These are phyloP conservation scores for Actenoides hombroni DNA, from an alignment of 2,113 vertebrate species.

Conservation along the genomic window DNA sequence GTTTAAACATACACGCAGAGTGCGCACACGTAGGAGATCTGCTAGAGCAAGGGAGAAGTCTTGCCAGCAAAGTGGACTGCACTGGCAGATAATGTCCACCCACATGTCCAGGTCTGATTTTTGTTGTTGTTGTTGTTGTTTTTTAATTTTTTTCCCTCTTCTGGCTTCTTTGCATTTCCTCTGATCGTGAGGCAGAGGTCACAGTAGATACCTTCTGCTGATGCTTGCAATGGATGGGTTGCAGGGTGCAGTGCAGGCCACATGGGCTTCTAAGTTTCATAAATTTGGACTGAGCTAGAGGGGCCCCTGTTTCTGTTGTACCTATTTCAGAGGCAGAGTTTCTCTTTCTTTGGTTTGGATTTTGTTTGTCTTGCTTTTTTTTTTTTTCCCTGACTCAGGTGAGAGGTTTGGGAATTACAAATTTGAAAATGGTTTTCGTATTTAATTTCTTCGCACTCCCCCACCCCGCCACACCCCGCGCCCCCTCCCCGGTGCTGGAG, in stretches of 20 bases:
- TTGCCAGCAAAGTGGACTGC: neutral
- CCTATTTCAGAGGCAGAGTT: neutral
- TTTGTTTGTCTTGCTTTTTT: neutral
- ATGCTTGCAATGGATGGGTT: neutral
- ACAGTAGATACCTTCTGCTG: neutral
- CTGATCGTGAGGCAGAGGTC: neutral
- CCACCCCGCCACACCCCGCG: neutral
- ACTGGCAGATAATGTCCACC: neutral
- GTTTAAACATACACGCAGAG: constrained; percentile 33
- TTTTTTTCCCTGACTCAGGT: neutral
- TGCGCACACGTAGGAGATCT: neutral
- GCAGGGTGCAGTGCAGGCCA: neutral
- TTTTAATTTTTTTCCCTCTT: too few species aligned
- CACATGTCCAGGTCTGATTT: neutral
- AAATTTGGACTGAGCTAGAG: neutral
- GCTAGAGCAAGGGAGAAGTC: neutral
- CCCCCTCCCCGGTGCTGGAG: neutral
- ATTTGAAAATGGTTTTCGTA: neutral
- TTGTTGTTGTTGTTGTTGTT: neutral
- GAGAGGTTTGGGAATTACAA: neutral
- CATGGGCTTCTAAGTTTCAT: neutral
- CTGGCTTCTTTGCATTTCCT: neutral
- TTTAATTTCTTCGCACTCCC: neutral
- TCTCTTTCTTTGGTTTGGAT: neutral
- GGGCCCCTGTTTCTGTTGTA: neutral